phyloP scores from a whole-genome alignment of 2,113 vertebrate species.

The Peucedramus taeniatus region DNA sequence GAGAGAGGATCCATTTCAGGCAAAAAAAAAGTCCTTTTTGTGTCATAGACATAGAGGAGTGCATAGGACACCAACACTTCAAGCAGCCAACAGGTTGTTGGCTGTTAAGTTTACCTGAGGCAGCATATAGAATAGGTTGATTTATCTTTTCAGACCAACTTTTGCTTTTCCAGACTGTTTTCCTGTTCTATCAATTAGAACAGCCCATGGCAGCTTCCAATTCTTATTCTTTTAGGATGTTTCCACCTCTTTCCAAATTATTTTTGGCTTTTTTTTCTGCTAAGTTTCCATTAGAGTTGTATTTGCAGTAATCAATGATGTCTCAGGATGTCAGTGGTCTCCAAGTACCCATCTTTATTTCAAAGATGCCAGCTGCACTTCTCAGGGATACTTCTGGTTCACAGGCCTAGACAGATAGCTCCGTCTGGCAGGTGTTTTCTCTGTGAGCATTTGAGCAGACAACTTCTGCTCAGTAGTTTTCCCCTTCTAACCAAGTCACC shows the following conservation, averaged over 20 bases:
- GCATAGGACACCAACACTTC: neutral
- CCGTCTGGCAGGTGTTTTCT: neutral
- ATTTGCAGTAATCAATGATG: neutral
- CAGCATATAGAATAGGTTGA: neutral
- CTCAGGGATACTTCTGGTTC: neutral
- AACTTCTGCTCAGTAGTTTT: neutral
- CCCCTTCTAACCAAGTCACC: neutral
- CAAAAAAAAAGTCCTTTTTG: neutral
- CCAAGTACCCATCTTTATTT: neutral
- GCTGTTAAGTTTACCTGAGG: rapidly evolving
- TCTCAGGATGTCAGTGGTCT: neutral
- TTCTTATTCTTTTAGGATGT: neutral
- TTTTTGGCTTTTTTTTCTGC: neutral
- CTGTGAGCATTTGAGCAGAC: neutral
- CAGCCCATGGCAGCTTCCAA: rapidly evolving
- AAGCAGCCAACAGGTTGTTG: neutral
- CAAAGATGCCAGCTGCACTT: neutral
- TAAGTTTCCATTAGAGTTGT: neutral
- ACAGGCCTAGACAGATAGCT: neutral
- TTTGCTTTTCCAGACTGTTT: neutral
- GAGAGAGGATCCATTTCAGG: neutral
- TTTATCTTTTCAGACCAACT: neutral
- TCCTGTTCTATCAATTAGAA: neutral
- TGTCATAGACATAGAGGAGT: no score
- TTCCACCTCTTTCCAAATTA: neutral